Evolutionary conservation across 2,797 vertebrate species (phyloP).

Genomic region (Glyptemys insculpta): DNA sequence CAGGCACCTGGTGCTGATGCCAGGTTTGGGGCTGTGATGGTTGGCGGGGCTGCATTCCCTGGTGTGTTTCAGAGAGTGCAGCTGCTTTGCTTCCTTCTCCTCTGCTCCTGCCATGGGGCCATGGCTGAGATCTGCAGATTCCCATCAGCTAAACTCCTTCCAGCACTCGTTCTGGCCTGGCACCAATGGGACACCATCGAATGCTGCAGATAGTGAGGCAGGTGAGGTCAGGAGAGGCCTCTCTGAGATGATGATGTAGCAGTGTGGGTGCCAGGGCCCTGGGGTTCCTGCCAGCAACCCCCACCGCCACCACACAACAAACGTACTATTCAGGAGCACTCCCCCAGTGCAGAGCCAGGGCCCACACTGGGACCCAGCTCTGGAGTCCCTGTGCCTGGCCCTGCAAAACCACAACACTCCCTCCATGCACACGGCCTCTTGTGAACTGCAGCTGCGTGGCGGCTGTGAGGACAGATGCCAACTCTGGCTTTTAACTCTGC

Average conservation of each 20-base stretch:
- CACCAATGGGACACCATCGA: neutral
- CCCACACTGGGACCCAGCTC: too few relatives aligned
- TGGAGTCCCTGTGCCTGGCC: neutral
- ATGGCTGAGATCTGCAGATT: neutral
- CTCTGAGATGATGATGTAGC: neutral
- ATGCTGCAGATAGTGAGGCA: neutral
- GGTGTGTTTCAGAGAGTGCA: neutral
- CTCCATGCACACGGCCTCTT: too few relatives aligned
- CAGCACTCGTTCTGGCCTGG: neutral
- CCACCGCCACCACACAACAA: neutral
- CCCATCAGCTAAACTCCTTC: neutral
- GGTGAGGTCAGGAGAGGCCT: neutral
- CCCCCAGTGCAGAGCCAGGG: too few relatives aligned
- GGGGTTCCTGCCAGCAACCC: neutral
- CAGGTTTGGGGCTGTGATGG: neutral
- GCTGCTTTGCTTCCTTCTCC: neutral
- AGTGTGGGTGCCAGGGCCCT: neutral
- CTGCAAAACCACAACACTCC: too few relatives aligned
- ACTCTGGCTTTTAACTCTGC: too few relatives aligned
- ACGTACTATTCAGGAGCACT: neutral
- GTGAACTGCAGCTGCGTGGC: neutral
- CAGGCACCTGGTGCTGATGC: neutral
- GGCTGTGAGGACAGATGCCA: neutral
- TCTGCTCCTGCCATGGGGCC: neutral
- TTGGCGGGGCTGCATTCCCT: accelerated